phyloP scores from a whole-genome alignment of 2,113 vertebrate genomes.

The Oreocharis arfaki region DNA sequence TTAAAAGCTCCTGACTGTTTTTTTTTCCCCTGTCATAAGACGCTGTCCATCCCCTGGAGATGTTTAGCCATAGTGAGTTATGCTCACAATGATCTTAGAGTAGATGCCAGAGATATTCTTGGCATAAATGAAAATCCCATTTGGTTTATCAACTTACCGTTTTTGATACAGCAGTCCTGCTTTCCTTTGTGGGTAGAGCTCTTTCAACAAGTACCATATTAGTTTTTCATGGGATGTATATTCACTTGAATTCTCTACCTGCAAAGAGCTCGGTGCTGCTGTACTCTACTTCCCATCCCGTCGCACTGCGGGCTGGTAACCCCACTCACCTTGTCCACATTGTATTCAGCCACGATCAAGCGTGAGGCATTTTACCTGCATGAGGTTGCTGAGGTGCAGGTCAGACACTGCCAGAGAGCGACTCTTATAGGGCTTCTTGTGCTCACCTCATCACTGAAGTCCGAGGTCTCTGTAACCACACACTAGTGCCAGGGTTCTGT shows the following conservation, averaged over 20 bases:
- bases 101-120: neutral
- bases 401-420: rapidly evolving
- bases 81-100: neutral
- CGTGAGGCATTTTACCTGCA: neutral
- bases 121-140: neutral
- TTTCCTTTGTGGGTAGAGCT: neutral
- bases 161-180: neutral
- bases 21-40: neutral
- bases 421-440: neutral
- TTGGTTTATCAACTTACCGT: neutral
- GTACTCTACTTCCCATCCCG: neutral
- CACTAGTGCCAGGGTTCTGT: neutral
- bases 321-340: rapidly evolving
- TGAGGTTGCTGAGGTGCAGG: neutral
- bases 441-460: rapidly evolving
- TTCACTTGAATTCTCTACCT: neutral
- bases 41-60: neutral
- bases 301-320: rapidly evolving
- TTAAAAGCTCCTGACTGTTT: neutral
- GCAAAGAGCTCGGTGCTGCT: neutral
- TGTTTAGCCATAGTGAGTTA: neutral
- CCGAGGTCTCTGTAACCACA: rapidly evolving
- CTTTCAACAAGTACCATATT: neutral
- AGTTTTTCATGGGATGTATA: neutral
- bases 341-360: neutral